Conservation (phyloP, 2,113 vertebrate genomes). For the Pica pica region DNA sequence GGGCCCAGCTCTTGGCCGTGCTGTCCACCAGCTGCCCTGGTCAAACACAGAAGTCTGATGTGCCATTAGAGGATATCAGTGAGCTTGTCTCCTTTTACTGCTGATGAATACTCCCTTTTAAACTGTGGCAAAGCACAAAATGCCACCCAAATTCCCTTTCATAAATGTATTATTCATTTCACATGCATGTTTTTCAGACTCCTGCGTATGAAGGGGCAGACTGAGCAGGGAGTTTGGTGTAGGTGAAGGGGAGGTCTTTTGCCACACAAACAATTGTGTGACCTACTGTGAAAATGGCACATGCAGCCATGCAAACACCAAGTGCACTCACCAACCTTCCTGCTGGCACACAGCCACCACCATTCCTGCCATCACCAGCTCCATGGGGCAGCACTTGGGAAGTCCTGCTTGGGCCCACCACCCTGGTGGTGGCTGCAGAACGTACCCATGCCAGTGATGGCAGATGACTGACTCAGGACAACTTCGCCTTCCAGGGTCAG, state of each 20-base stretch:
- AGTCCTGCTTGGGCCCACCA: not conserved
- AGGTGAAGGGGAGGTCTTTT: not conserved
- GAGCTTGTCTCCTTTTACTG: not conserved
- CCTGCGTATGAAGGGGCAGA: not conserved
- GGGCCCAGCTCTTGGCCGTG: not conserved
- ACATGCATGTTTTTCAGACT: not conserved
- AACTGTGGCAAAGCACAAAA: not conserved
- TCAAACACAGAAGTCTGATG: not conserved
- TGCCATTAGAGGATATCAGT: not conserved
- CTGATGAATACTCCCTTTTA: not conserved
- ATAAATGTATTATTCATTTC: not conserved
- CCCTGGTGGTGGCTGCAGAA: not conserved
- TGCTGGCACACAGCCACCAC: not conserved
- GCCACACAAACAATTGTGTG: not conserved
- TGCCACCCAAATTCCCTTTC: not conserved
- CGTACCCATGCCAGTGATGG: too few relatives aligned
- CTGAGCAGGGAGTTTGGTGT: not conserved
- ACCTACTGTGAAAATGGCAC: accelerated
- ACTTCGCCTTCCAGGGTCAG: not conserved
- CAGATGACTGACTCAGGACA: not conserved
- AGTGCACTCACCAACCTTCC: accelerated
- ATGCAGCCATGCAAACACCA: not conserved
- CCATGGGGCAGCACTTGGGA: not conserved
- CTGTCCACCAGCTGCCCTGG: not conserved
- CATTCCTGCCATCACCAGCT: not conserved